Evolutionary conservation across 2,797 vertebrate species (phyloP), one percentile per base, ranked within the genome.

Genomic region (Melanotaenia pygmaea): DNA sequence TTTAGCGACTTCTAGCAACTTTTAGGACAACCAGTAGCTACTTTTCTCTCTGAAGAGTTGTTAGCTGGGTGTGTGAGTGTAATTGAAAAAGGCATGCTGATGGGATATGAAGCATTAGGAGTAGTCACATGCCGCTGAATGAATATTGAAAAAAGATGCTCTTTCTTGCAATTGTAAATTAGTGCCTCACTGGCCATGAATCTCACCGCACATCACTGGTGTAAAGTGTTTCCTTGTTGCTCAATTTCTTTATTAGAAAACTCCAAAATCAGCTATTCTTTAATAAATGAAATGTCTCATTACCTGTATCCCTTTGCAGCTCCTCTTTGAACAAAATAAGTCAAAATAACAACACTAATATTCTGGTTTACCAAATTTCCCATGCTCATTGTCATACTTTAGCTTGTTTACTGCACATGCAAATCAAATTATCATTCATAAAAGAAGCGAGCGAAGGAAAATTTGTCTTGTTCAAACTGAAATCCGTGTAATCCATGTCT

Each of bases 211-310:
- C 28, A 28, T 28, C 28, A 28, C 28, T 28, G 53, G 18, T 13
- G 32, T 37, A 38, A 28, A 34, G n/a, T 0, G 3, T 53, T 50
- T 38, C 35, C 35, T 14, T 28, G 34, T 38, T 37, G 63, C 22
- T 53, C 26, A 54, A 4, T 47, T 35, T 64, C 43, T 64, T 53
- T 53, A 53, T 35, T 26, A 22, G 34, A 65, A 65, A 1, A 54
- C 18, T 16, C 10, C 40, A 2, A 43, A 43, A 16, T 4, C 40
- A 20, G 20, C 8, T 22, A 11, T 22, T 50, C n/a, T 50, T 22
- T 3, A 22, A 50, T 11, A 67, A 43, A 67, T 56, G 32, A 50
- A 0, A 3, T 30, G 18, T 22, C 26, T 56, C 54, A 56, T 18
- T 64, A 28, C 14, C 35, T 53, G 32, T 64, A 5, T 35, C n/a